These are phyloP conservation scores for Encarsia formosa DNA, from an alignment of 2,888 invertebrate genomes.

Conservation along the genomic window DNA sequence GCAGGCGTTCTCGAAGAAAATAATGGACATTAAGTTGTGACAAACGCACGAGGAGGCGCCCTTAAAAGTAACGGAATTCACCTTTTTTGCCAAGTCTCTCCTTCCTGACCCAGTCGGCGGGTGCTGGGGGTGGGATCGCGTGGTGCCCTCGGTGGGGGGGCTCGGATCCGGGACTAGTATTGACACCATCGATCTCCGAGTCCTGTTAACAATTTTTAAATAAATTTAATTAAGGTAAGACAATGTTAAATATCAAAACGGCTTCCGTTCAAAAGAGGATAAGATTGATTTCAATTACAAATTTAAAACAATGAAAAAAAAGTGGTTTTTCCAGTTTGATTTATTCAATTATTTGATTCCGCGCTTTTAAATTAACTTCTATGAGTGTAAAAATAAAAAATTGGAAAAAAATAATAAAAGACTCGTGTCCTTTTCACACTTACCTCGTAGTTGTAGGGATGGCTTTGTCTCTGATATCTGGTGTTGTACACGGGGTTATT, in stretches of 20 bases:
- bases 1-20: constrained; percentile 5
- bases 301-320: neutral
- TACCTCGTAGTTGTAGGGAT: constrained; percentile 50
- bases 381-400: too few species aligned
- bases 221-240: too few species aligned
- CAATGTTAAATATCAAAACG: too few species aligned
- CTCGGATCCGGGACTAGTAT: constrained; percentile 51
- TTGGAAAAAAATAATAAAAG: too few species aligned
- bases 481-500: constrained; percentile 69
- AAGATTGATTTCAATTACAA: neutral
- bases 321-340: neutral
- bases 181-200: constrained; percentile 48
- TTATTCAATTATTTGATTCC: neutral
- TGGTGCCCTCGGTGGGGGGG: constrained; percentile 46
- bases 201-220: constrained; percentile 36
- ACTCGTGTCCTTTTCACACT: too few species aligned
- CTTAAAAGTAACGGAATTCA: constrained; percentile 88
- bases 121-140: constrained; percentile 57
- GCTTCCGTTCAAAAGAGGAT: neutral
- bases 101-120: constrained; percentile 81
- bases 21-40: constrained; percentile 12
- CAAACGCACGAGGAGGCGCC: neutral
- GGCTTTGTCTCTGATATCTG: constrained; percentile 49
- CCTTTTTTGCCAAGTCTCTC: constrained; percentile 90
- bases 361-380: too few species aligned